Evolutionary conservation across 2,113 vertebrate genomes (phyloP).

Genomic region (Neodon shergylaensis): DNA sequence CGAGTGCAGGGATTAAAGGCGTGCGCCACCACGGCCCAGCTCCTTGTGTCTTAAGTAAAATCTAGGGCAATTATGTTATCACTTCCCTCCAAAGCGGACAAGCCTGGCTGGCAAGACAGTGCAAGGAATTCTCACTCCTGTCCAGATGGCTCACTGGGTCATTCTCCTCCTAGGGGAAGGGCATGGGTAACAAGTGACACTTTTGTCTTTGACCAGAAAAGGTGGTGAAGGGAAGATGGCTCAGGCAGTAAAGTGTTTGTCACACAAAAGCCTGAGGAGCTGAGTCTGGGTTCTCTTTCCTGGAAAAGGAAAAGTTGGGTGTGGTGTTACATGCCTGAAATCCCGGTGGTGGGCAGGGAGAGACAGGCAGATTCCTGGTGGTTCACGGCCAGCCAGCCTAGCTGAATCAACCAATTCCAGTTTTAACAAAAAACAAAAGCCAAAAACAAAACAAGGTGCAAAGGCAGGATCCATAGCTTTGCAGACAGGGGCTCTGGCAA

Average conservation of each 20-base stretch:
- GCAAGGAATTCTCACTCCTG: neutral
- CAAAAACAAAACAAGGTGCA: fast-evolving
- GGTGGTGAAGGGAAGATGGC: neutral
- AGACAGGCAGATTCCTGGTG: neutral
- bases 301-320: neutral
- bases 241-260: neutral
- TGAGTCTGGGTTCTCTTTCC: neutral
- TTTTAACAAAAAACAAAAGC: neutral
- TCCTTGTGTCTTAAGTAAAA: neutral
- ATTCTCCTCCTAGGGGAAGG: neutral
- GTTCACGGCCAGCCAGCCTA: neutral
- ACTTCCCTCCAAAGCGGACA: slow-evolving; percentile 23
- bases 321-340: neutral
- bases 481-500: neutral
- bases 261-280: neutral
- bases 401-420: neutral
- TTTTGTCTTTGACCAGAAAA: neutral
- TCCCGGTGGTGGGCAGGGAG: neutral
- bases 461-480: neutral
- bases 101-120: neutral
- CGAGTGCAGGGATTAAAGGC: too few relatives aligned
- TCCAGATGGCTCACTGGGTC: neutral
- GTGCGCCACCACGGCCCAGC: too few relatives aligned
- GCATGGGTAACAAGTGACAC: neutral
- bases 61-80: neutral